Evolutionary conservation across 2,888 invertebrate genomes (phyloP), one percentile per base, ranked within the genome.

Genomic region (Liodrosophila aerea): DNA sequence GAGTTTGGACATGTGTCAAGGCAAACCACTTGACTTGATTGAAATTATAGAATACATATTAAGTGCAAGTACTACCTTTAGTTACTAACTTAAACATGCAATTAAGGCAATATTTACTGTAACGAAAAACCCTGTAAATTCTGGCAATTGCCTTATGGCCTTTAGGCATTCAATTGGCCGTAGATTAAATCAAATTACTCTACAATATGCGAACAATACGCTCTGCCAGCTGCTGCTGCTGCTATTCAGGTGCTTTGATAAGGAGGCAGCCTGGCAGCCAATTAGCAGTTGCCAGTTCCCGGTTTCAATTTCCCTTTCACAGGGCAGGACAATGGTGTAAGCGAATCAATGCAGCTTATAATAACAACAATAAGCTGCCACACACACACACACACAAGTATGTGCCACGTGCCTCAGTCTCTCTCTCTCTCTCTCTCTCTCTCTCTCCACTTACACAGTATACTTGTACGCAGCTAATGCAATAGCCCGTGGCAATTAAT

Each of bases 311-410:
- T 22, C 22, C 22, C 22, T 22, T 22, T 22, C 22, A 22, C 3
- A 2, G 22, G 4, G 1, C 31, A 43, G 43, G 7, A 9, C 31
- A 58, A 11, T 39, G 39, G 9, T 7, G 44, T 30, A 27, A 34
- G 30, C 40, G 44, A 46, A 52, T 34, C 49, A 53, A 60, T 53
- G 60, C 65, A 41, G 53, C 53, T 60, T 49, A 65, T 41, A 41
- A 41, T 41, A 16, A 22, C 41, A 18, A 52, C 31, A 52, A 47
- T 46, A 15, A 27, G 30, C 27, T 18, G 50, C 50, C 56, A 53
- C 53, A n/a, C n/a, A n/a, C n/a, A n/a, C n/a, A n/a, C n/a, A n/a
- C n/a, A n/a, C n/a, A n/a, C n/a, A n/a, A n/a, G n/a, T n/a, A n/a
- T n/a, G 43, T 47, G 60, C 50, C 46, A 33, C 22, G 22, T 54